phyloP scores from a whole-genome alignment of 2,888 invertebrate genomes.

The Hirudinaria manillensis region DNA sequence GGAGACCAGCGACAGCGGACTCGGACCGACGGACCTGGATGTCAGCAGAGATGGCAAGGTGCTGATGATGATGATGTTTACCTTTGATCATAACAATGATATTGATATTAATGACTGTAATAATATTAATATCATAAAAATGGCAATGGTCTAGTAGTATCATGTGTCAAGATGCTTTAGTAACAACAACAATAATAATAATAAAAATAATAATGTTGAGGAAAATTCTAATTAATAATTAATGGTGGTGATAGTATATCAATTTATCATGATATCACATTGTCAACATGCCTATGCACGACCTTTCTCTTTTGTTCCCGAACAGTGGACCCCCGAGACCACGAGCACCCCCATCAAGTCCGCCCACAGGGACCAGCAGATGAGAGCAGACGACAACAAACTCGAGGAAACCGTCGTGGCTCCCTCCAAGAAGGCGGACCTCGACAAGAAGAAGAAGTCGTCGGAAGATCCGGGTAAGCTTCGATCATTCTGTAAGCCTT shows the following conservation, averaged over 20 bases:
- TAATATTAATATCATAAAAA: no score
- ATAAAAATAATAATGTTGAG: no score
- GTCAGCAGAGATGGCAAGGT: slow-evolving; percentile 30
- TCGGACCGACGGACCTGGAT: slow-evolving; percentile 14
- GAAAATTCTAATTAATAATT: no score
- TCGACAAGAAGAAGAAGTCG: slow-evolving; percentile 12
- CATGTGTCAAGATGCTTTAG: no score
- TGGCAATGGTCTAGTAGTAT: no score
- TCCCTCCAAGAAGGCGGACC: neutral
- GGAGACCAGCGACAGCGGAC: neutral
- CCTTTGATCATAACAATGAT: no score
- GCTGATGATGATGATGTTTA: no score
- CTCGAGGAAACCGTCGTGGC: slow-evolving; percentile 10
- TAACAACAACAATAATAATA: no score
- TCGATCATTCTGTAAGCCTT: neutral
- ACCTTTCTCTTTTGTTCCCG: no score
- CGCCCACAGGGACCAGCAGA: slow-evolving; percentile 3
- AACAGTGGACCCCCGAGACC: slow-evolving; percentile 33
- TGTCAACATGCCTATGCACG: no score
- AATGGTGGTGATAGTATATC: no score
- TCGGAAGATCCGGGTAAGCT: neutral
- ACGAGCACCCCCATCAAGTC: slow-evolving; percentile 35
- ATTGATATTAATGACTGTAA: neutral
- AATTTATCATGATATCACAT: no score
- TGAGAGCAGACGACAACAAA: slow-evolving; percentile 2